A percentile compares a stretch with the other conserved stretches of the same genome.
Conservation (phyloP, 2,888 invertebrate species). For the Diarsia dahlii region DNA sequence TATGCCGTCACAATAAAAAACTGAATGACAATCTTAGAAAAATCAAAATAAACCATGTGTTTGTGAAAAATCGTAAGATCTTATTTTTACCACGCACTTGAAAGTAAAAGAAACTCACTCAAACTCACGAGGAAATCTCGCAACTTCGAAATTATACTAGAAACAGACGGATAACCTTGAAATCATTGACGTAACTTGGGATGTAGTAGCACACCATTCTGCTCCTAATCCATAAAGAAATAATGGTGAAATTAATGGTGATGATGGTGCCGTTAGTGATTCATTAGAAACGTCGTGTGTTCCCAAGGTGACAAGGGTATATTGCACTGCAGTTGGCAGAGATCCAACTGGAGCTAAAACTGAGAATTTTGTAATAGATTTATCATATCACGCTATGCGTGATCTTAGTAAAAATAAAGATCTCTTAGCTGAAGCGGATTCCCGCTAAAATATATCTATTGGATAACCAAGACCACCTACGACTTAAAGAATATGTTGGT, state of each 20-base stretch:
- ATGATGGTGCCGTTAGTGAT: constrained; percentile 24
- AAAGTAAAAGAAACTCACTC: constrained; percentile 37
- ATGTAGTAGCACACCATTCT: constrained; percentile 6
- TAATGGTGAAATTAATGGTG: constrained; percentile 9
- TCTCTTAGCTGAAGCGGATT: background rate
- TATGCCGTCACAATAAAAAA: background rate
- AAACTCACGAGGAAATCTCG: constrained; percentile 31
- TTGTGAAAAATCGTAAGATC: background rate
- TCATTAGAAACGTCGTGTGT: constrained; percentile 13
- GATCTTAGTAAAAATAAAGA: constrained; percentile 10
- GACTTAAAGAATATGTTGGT: background rate
- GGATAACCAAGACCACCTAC: background rate
- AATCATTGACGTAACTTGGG: constrained; percentile 13
- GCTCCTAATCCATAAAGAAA: constrained; percentile 5
- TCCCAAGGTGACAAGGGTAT: constrained; percentile 51
- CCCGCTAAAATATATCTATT: background rate
- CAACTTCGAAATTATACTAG: constrained; percentile 9
- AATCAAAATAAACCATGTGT: background rate
- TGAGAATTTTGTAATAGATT: constrained; percentile 48
- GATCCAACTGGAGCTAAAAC: constrained; percentile 48
- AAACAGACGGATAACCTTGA: constrained; percentile 11
- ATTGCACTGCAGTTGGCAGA: constrained; percentile 51
- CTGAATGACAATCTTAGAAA: background rate
- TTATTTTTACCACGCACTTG: constrained; percentile 21
- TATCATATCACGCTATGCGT: constrained; percentile 21